phyloP scores from a whole-genome alignment of 2,888 invertebrate species.

The Eupithecia exiguata region DNA sequence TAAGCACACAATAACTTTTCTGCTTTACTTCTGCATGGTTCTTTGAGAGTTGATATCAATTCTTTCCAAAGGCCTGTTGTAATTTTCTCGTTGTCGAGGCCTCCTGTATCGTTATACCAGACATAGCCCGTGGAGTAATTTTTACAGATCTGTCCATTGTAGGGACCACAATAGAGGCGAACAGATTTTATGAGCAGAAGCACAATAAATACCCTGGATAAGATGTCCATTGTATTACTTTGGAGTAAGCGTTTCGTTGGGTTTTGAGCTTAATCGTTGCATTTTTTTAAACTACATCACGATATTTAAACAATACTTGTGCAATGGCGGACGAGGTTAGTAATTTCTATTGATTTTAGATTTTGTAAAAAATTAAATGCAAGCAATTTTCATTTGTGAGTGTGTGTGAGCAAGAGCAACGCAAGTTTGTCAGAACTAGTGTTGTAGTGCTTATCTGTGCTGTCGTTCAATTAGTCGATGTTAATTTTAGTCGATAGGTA shows the following conservation, averaged over 20 bases:
- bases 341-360: constrained; percentile 75
- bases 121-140: constrained; percentile 87
- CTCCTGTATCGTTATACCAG: constrained; percentile 90
- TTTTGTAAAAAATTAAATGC: constrained; percentile 46
- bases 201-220: constrained; percentile 65
- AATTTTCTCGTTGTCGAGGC: constrained; percentile 93
- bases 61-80: constrained; percentile 93
- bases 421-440: constrained; percentile 21
- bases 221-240: constrained; percentile 70
- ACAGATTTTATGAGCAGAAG: constrained; percentile 74
- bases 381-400: constrained; percentile 48
- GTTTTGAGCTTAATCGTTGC: constrained; percentile 62
- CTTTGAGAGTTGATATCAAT: constrained; percentile 89
- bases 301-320: constrained; percentile 61
- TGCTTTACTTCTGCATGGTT: constrained; percentile 93
- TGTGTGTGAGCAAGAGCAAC: no score
- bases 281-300: constrained; percentile 63
- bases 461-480: neutral
- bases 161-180: constrained; percentile 92
- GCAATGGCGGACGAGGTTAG: constrained; percentile 78
- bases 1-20: constrained; percentile 96
- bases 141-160: constrained; percentile 92
- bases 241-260: constrained; percentile 64
- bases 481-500: constrained; percentile 5
- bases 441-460: neutral